Evolutionary conservation across 2,888 invertebrate species (phyloP).

Genomic region (Agonopterix subpropinquella): DNA sequence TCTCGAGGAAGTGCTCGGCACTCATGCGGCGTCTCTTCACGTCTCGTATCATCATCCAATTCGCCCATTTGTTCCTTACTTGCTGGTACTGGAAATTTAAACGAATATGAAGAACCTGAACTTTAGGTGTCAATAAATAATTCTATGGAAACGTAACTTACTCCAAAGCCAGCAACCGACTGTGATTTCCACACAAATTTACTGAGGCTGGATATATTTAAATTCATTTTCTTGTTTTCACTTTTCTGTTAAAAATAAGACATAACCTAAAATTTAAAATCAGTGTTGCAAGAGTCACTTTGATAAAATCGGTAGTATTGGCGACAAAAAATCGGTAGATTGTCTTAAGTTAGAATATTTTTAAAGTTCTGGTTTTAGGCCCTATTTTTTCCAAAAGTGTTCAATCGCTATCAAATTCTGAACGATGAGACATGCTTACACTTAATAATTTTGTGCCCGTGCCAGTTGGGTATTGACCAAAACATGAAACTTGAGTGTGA

Average conservation of each 20-base stretch:
- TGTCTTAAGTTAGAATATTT: too few species aligned
- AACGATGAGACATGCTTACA: too few species aligned
- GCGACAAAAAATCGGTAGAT: too few species aligned
- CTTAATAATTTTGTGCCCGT: too few species aligned
- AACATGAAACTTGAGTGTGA: too few species aligned
- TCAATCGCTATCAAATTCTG: too few species aligned
- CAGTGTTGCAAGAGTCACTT: too few species aligned
- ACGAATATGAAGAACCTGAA: background rate
- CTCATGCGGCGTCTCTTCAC: conserved; percentile 86
- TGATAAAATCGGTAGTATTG: too few species aligned
- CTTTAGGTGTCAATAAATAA: background rate
- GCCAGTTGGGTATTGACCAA: too few species aligned
- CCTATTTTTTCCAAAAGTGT: too few species aligned
- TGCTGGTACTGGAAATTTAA: conserved; percentile 76
- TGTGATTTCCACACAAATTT: conserved; percentile 61
- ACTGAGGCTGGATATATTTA: conserved; percentile 38
- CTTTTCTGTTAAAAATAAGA: background rate
- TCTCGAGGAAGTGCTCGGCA: conserved; percentile 83
- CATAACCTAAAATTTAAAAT: background rate
- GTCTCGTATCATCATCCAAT: conserved; percentile 91
- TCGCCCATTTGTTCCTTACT: conserved; percentile 85
- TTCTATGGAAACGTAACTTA: conserved; percentile 20
- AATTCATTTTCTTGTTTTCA: conserved; percentile 39
- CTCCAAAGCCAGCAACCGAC: conserved; percentile 48
- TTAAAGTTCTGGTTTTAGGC: too few species aligned